Evolutionary conservation across 1,140 invertebrate species (phyloP).

Genomic region (Orchestia grillus): DNA sequence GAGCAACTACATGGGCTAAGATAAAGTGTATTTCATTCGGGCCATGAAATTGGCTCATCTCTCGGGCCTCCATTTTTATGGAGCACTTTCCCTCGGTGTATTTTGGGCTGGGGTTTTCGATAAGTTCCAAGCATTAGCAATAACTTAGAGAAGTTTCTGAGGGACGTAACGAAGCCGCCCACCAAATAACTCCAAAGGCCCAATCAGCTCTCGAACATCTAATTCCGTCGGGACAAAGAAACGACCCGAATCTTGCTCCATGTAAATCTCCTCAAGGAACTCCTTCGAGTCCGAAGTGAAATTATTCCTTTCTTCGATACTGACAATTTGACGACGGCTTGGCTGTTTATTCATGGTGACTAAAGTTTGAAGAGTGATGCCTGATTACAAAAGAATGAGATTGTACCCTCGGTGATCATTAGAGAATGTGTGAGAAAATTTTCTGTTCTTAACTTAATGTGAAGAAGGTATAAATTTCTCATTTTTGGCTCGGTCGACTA

Average conservation of each 20-base stretch:
- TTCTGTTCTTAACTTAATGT: not conserved
- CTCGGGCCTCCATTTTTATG: not conserved
- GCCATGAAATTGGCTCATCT: not conserved
- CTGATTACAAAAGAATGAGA: not conserved
- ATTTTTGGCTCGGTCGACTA: not conserved
- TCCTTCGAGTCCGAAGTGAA: not conserved
- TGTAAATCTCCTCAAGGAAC: not conserved
- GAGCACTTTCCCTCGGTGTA: not conserved
- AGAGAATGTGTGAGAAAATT: not conserved
- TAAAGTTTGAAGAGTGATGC: not conserved
- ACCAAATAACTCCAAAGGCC: not conserved
- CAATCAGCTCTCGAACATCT: constrained; percentile 35
- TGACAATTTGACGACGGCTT: not conserved
- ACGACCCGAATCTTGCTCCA: not conserved
- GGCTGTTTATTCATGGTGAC: not conserved
- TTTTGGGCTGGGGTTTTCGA: not conserved
- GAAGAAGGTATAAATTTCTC: not conserved
- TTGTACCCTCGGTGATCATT: not conserved
- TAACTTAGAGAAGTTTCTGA: constrained; percentile 26
- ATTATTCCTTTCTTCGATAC: not conserved
- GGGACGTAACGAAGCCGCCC: not conserved
- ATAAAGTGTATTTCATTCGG: not conserved
- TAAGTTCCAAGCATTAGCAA: constrained; percentile 26
- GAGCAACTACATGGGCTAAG: not conserved
- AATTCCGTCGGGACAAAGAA: constrained; percentile 19